Evolutionary conservation across 2,113 vertebrate genomes (phyloP).

Genomic region (Cnemophilus loriae): DNA sequence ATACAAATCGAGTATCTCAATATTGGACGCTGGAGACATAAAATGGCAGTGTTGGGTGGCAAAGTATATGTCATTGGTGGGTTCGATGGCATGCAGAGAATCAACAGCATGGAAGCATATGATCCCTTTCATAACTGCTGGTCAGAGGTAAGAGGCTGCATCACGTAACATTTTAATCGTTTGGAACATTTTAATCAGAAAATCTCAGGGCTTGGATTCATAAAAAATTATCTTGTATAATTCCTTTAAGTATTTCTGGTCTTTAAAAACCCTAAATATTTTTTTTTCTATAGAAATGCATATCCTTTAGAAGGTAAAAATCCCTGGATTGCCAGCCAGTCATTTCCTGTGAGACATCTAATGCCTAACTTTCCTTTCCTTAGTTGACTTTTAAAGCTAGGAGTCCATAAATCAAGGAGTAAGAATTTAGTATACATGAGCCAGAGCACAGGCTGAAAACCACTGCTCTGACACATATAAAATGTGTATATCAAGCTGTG

Average conservation of each 20-base stretch:
- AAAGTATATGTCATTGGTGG: slow-evolving; percentile 89
- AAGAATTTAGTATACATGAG: not conserved
- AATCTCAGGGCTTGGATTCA: not conserved
- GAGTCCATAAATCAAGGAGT: not conserved
- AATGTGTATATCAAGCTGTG: not conserved
- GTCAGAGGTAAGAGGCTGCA: slow-evolving; percentile 79
- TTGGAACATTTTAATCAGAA: not conserved
- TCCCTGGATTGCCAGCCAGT: not conserved
- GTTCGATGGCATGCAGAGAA: slow-evolving; percentile 88
- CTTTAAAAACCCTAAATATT: not conserved
- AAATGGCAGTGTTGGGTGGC: slow-evolving; percentile 90
- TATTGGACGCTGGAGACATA: slow-evolving; percentile 91
- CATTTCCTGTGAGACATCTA: not conserved
- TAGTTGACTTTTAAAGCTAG: not conserved
- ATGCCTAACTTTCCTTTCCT: not conserved
- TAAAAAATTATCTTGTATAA: not conserved
- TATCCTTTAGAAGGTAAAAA: not conserved
- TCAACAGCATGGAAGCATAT: slow-evolving; percentile 88
- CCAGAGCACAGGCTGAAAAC: not conserved
- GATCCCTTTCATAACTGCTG: slow-evolving; percentile 97
- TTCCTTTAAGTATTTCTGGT: not conserved
- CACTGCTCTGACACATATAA: not conserved
- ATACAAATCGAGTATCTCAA: slow-evolving; percentile 89
- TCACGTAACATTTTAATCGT: not conserved
- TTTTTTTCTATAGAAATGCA: not conserved